A percentile compares a stretch with the other conserved stretches of the same genome.
Conservation (phyloP, 2,113 vertebrate genomes). For the Macaca nemestrina region DNA sequence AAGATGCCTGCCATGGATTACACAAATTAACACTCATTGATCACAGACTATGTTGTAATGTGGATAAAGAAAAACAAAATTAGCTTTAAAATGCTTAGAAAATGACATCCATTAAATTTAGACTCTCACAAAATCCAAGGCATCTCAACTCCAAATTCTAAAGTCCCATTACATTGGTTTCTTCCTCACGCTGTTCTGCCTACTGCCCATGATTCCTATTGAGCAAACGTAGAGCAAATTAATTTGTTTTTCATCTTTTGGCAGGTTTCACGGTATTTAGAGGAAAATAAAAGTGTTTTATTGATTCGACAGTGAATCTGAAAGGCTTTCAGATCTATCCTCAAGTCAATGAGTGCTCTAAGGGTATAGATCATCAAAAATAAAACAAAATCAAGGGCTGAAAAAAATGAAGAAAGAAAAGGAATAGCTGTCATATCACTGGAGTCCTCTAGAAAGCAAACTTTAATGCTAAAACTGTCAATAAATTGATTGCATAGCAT, state of each 20-base stretch:
- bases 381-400: slow-evolving; percentile 46
- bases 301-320: slow-evolving; percentile 68
- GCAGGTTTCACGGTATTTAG: slow-evolving; percentile 50
- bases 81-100: neutral
- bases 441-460: slow-evolving; percentile 34
- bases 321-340: slow-evolving; percentile 65
- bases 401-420: neutral
- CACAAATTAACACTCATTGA: neutral
- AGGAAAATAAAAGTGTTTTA: slow-evolving; percentile 69
- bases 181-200: neutral
- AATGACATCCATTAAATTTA: neutral
- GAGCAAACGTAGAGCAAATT: slow-evolving; percentile 65
- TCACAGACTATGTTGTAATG: no score
- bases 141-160: neutral
- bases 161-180: neutral
- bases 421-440: neutral
- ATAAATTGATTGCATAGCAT: neutral
- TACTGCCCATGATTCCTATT: neutral
- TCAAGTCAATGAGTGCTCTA: slow-evolving; percentile 50
- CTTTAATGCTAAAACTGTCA: neutral
- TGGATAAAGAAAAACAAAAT: slow-evolving; percentile 7
- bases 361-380: slow-evolving; percentile 43
- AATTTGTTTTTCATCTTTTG: slow-evolving; percentile 69
- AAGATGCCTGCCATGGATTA: neutral
- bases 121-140: slow-evolving; percentile 25